phyloP scores from a whole-genome alignment of 2,888 invertebrate species.

The Rhimphoctona megacephalus region DNA sequence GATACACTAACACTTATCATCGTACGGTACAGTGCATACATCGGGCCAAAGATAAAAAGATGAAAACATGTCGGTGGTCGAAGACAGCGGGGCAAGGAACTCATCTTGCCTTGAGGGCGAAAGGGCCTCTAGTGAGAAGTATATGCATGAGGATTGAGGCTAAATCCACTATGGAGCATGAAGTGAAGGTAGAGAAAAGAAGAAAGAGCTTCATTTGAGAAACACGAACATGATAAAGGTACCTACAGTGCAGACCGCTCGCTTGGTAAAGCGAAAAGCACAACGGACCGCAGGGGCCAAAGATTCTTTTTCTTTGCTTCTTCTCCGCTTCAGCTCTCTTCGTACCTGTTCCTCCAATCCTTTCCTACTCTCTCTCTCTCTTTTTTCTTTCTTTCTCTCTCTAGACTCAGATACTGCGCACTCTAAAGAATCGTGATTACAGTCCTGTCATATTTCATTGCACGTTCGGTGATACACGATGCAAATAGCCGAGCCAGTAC shows the following conservation, averaged over 20 bases:
- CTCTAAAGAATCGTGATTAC: conserved; percentile 79
- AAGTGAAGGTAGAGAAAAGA: conserved; percentile 56
- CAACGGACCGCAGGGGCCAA: conserved; percentile 58
- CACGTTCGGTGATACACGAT: conserved; percentile 74
- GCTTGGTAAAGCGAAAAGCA: conserved; percentile 61
- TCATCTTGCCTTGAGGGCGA: conserved; percentile 29
- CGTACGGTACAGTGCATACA: conserved; percentile 8
- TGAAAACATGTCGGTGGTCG: conserved; percentile 40
- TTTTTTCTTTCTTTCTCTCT: conserved; percentile 33
- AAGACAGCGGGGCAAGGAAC: conserved; percentile 65
- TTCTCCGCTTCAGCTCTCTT: neutral
- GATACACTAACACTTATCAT: conserved; percentile 41
- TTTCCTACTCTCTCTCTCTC: conserved; percentile 29
- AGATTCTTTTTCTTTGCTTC: conserved; percentile 23
- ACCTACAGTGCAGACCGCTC: conserved; percentile 31
- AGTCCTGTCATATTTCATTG: conserved; percentile 81
- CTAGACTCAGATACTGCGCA: conserved; percentile 47
- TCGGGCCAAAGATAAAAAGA: conserved; percentile 46
- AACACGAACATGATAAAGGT: conserved; percentile 66
- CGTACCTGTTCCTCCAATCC: conserved; percentile 15
- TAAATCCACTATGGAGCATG: conserved; percentile 49
- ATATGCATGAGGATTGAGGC: conserved; percentile 39
- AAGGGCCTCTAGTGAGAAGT: conserved; percentile 38
- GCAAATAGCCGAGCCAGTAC: conserved; percentile 66
- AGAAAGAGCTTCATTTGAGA: conserved; percentile 19